These are phyloP conservation scores for Metridium senile DNA, from an alignment of 92 coral and sea anemone species.

Conservation along the genomic window DNA sequence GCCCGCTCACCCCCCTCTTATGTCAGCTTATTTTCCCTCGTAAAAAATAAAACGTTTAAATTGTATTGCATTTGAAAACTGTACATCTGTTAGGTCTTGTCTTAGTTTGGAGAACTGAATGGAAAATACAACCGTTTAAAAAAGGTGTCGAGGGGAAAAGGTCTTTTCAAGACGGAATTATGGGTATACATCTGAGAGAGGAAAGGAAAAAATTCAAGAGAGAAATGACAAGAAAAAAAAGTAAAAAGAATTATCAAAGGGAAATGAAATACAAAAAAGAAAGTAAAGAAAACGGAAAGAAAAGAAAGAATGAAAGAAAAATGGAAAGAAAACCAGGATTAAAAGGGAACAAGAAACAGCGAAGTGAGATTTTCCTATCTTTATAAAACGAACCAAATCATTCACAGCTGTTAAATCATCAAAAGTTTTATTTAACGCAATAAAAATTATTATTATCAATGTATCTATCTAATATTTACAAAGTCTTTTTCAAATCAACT, in stretches of 20 bases:
- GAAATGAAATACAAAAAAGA: not conserved
- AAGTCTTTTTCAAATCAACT: no score
- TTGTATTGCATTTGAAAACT: not conserved
- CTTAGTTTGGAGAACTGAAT: not conserved
- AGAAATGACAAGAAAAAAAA: not conserved
- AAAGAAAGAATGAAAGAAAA: not conserved
- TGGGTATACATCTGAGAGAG: no score
- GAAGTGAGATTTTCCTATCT: no score
- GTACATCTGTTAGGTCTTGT: no score
- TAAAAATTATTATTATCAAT: no score
- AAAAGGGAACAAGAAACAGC: no score
- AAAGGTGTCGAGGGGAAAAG: no score
- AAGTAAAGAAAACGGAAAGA: not conserved
- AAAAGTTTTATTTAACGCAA: no score
- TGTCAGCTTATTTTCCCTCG: conserved; percentile 95
- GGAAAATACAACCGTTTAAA: not conserved
- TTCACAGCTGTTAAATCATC: no score
- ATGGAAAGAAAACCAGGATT: not conserved
- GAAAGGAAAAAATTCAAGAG: not conserved
- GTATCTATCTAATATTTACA: no score
- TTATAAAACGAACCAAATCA: no score
- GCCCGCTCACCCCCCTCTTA: conserved; percentile 68
- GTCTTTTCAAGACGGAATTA: no score
- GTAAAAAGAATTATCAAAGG: not conserved
- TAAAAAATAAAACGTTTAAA: not conserved